A percentile compares a stretch with the other conserved stretches of the same genome.
phyloP scores from a whole-genome alignment of 2,113 vertebrate species.

The Athene cunicularia region DNA sequence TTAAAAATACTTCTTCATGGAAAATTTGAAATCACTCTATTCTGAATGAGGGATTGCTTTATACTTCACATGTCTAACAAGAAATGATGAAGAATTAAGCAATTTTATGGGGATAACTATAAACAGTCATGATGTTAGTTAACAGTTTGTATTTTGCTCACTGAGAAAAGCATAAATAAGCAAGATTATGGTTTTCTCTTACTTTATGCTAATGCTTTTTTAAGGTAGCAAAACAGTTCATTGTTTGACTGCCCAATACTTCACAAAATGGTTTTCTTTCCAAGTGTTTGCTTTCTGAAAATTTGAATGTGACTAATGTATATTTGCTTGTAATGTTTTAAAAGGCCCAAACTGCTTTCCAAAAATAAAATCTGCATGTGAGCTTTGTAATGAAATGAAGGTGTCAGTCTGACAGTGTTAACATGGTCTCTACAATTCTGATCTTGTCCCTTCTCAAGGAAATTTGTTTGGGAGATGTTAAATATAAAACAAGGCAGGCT shows the following conservation, averaged over 20 bases:
- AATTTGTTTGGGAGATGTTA: not conserved
- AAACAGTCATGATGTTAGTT: not conserved
- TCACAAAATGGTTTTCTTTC: not conserved
- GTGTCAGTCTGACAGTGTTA: not conserved
- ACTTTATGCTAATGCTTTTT: not conserved
- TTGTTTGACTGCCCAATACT: not conserved
- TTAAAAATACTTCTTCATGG: not conserved
- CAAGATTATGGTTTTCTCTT: not conserved
- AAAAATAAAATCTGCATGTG: not conserved
- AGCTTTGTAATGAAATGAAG: not conserved
- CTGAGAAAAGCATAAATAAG: not conserved
- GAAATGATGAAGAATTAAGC: not conserved
- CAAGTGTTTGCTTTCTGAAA: not conserved
- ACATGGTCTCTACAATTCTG: not conserved
- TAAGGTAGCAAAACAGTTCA: not conserved
- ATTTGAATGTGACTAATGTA: not conserved
- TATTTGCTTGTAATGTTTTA: not conserved
- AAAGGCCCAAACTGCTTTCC: not conserved
- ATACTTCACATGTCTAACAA: not conserved
- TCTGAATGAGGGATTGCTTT: not conserved
- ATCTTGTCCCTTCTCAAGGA: not conserved
- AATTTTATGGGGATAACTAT: not conserved
- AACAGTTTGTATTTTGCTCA: not conserved
- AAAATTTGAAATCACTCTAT: not conserved
- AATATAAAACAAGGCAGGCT: not conserved